Percentiles rank a stretch among this genome's conserved stretches.
phyloP scores from a whole-genome alignment of 2,888 invertebrate species.

The Nephrotoma guestfalica region DNA sequence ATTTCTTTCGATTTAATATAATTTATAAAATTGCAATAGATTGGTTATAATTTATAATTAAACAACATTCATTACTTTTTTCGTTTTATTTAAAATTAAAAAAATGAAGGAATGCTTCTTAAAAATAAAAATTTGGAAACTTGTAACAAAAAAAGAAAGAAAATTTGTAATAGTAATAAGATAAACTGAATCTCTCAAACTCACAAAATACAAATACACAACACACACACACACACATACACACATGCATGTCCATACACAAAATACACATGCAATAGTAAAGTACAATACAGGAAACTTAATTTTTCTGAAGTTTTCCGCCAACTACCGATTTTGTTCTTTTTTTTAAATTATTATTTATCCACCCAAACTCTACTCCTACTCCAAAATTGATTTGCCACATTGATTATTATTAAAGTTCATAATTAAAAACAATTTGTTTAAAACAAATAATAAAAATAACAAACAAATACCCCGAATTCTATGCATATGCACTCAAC shows the following conservation, averaged over 20 bases:
- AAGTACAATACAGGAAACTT: not conserved
- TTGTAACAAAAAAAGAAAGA: not conserved
- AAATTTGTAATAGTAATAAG: not conserved
- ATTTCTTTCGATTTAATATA: constrained; percentile 1
- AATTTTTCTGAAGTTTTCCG: not conserved
- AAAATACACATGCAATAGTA: not conserved
- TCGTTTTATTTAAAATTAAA: not conserved
- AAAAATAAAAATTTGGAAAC: not conserved
- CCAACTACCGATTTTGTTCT: not conserved
- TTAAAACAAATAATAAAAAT: not conserved
- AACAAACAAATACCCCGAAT: not conserved
- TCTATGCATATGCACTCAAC: not conserved
- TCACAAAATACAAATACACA: not conserved
- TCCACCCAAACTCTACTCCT: not conserved
- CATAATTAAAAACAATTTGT: not conserved
- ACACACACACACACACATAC: no score
- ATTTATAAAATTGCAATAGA: not conserved
- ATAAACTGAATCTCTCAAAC: not conserved
- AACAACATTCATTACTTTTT: not conserved
- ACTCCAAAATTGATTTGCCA: not conserved
- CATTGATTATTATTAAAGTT: not conserved
- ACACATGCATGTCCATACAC: not conserved
- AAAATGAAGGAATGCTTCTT: not conserved
- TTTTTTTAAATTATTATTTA: not conserved
- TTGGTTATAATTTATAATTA: not conserved